Base-by-base conservation (phyloP, 92 coral and sea anemone genomes). In the Metridium senile region DNA sequence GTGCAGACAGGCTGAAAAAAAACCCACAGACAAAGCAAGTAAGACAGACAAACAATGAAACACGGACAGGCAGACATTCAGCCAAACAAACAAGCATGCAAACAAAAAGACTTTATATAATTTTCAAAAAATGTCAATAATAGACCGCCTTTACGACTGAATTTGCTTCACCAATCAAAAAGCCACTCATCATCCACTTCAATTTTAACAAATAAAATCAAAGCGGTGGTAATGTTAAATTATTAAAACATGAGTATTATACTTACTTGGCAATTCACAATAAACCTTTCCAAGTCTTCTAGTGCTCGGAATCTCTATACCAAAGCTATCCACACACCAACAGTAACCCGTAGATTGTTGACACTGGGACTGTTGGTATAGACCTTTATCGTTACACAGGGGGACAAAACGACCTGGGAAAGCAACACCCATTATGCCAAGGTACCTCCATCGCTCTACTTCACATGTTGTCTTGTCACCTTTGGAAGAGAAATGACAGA, bases 381-480 rank as follows among this genome's bases (percentile, higher is more conserved):
- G 21, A 26, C 76, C 84, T 9, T 71, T 16, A 22, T 74, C 66
- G 23, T 74, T 79, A 59, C 84, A 79, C 20, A 26, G 25, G 11
- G 84, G 84, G 9, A 69, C 84, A 49, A 46, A 79, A 29, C 84
- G 84, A 35, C 84, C 84, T 0, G 84, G 84, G 34, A 74, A 65
- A 0, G 75, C 74, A 27, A 32, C 73, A 9, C 84, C 84, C 4
- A 79, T 66, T 11, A 59, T 20, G 0, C 84, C 84, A 27, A 79
- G 76, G 26, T 46, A 65, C 28, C 70, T 66, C 57, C 35, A 47
- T 13, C 77, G 84, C 32, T 79, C 84, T 0, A 33, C 27, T 49
- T 54, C 52, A 22, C 84, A 79, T 22, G 39, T 22, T 6, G 70
- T 33, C 52, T 54, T 25, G 26, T 56, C 75, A 49, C 26, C 84